Evolutionary conservation across 2,113 vertebrate genomes (phyloP).

Genomic region (Prietella phreatophila): DNA sequence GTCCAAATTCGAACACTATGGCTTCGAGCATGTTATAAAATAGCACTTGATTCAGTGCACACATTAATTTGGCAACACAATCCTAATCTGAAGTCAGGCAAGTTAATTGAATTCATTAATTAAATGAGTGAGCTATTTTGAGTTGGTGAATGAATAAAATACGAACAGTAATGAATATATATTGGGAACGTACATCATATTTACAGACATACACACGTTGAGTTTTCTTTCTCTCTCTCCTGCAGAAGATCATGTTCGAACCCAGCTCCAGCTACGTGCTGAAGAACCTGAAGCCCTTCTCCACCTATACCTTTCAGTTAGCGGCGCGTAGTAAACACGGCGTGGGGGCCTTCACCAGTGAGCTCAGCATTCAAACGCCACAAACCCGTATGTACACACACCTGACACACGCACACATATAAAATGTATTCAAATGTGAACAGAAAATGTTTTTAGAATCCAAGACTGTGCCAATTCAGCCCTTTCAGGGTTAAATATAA

Average conservation of each 20-base stretch:
- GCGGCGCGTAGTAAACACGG: constrained; percentile 93
- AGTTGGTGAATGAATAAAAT: neutral
- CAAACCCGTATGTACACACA: constrained; percentile 90
- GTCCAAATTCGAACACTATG: neutral
- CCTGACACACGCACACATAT: neutral
- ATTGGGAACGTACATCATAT: neutral
- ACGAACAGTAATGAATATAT: neutral
- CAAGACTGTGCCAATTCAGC: neutral
- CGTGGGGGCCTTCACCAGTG: constrained; percentile 90
- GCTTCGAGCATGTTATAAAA: neutral
- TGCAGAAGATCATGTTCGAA: constrained; percentile 87
- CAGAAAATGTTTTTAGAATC: neutral
- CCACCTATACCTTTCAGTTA: constrained; percentile 90
- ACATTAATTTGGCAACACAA: neutral
- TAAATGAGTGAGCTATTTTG: neutral
- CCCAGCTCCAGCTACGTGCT: constrained; percentile 85
- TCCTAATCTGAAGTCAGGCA: neutral
- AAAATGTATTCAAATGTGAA: neutral
- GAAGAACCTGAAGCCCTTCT: constrained; percentile 93
- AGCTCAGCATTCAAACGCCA: constrained; percentile 91
- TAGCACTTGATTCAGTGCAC: neutral
- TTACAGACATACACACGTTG: neutral
- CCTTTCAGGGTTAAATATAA: neutral
- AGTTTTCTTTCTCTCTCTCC: constrained; percentile 25
- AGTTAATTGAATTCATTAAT: no score